These are phyloP conservation scores for Oscheius myriophilus DNA, from an alignment of 2,888 invertebrate genomes.

Conservation along the genomic window DNA sequence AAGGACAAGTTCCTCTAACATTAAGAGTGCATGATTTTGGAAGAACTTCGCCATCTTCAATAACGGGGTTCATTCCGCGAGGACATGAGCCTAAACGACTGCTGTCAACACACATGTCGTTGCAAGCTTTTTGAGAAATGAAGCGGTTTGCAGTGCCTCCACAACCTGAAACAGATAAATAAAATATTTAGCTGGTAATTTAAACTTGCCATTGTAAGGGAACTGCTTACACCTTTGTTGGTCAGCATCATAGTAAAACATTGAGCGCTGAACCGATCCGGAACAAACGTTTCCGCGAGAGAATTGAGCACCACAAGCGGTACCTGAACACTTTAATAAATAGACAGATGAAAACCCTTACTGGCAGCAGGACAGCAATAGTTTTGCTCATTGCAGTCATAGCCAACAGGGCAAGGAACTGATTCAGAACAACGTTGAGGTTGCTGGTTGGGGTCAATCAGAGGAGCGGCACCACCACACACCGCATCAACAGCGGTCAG, in stretches of 20 bases:
- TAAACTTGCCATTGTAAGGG: slow-evolving; percentile 57
- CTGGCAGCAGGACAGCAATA: slow-evolving; percentile 63
- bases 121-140: slow-evolving; percentile 59
- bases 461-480: slow-evolving; percentile 65
- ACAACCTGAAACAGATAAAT: slow-evolving; percentile 50
- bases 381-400: slow-evolving; percentile 60
- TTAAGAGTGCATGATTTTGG: slow-evolving; percentile 60
- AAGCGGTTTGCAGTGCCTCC: slow-evolving; percentile 67
- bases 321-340: slow-evolving; percentile 36
- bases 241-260: slow-evolving; percentile 64
- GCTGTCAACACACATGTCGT: slow-evolving; percentile 57
- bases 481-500: slow-evolving; percentile 60
- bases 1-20: slow-evolving; percentile 61
- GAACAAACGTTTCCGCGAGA: slow-evolving; percentile 56
- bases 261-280: slow-evolving; percentile 57
- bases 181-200: too few relatives aligned
- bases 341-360: slow-evolving; percentile 18
- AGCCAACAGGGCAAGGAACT: slow-evolving; percentile 64
- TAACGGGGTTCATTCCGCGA: slow-evolving; percentile 64
- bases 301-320: slow-evolving; percentile 60
- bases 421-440: slow-evolving; percentile 62
- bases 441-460: slow-evolving; percentile 64
- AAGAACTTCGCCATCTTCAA: slow-evolving; percentile 48
- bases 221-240: slow-evolving; percentile 63
- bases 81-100: slow-evolving; percentile 64